Base-by-base conservation (phyloP, 2,797 vertebrate genomes). In the Squalus acanthias region DNA sequence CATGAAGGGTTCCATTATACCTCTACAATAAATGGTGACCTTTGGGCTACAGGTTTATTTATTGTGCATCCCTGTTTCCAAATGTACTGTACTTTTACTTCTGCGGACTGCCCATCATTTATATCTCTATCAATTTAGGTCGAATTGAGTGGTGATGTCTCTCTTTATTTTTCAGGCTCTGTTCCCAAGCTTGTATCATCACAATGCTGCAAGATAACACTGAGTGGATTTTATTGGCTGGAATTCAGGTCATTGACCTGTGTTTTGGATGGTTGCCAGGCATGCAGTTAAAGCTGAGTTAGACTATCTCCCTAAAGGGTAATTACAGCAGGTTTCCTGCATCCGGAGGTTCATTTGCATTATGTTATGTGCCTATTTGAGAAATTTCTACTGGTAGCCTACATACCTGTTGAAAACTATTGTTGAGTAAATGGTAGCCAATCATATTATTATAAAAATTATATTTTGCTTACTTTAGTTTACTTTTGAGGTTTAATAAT, bases 21-120 rank as follows among this genome's bases (percentile, higher is more conserved):
- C 70, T 20, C 94, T 9, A 57, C 94, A 95, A 95, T 95, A 95
- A 95, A 95, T 95, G 53, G 94, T 95, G 94, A 95, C 94, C 94
- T 95, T 95, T 57, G 94, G 70, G 94, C 94, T 76, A 33, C 70
- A 76, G 53, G 50, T 95, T 95, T 95, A 95, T 95, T 95, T 95
- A 95, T 95, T 53, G 94, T 95, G 70, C 76, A 76, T 95, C 70
- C 69, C 94, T 95, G 70, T 76, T 95, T 76, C 70, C 1, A 95
- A 72, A 53, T 74, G 46, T 95, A 57, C 70, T 95, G 70, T 95
- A 95, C 24, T 76, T 95, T 57, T n/a, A 76, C 94, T 57, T 95
- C 94, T 76, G 94, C 46, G 24, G 92, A 74, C 69, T 74, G 94
- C 39, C 65, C 94, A 20, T 72, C 67, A 76, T 95, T 95, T 95